Conservation (phyloP, 2,113 vertebrate genomes). For the Pimephales promelas region DNA sequence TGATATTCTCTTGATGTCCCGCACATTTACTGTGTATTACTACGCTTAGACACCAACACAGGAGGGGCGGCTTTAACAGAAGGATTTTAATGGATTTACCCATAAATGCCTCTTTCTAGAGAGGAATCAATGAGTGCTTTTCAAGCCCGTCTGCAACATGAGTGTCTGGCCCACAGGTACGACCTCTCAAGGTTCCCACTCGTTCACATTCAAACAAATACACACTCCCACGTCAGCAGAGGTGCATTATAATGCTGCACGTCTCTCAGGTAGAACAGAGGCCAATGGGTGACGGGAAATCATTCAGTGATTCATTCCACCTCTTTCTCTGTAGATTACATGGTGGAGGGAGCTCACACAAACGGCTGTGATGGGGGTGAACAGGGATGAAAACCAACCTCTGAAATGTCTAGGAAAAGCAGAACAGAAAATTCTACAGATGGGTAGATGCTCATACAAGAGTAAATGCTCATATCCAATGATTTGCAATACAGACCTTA, state of each 20-base stretch:
- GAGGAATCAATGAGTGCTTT: conserved; percentile 15
- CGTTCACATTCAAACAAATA: conserved; percentile 28
- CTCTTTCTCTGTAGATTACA: conserved; percentile 59
- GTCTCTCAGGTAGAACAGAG: conserved; percentile 29
- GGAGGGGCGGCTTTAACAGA: background rate
- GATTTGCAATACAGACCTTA: no score
- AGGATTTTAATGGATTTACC: conserved; percentile 20
- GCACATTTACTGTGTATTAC: background rate
- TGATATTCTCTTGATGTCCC: background rate
- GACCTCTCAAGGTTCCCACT: conserved; percentile 12
- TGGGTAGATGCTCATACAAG: background rate
- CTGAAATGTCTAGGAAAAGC: background rate
- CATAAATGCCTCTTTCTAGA: conserved; percentile 9
- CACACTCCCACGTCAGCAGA: conserved; percentile 6
- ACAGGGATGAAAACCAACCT: conserved; percentile 5
- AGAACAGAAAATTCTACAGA: background rate
- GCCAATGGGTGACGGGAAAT: conserved; percentile 59
- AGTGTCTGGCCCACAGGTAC: background rate
- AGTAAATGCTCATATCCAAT: background rate
- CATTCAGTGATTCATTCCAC: conserved; percentile 64
- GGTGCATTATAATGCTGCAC: background rate
- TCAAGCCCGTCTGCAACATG: conserved; percentile 10
- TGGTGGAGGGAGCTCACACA: conserved; percentile 31
- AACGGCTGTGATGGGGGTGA: background rate
- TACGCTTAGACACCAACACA: background rate